Base-by-base conservation (phyloP, 2,888 invertebrate species). In the Helobdella robusta region DNA sequence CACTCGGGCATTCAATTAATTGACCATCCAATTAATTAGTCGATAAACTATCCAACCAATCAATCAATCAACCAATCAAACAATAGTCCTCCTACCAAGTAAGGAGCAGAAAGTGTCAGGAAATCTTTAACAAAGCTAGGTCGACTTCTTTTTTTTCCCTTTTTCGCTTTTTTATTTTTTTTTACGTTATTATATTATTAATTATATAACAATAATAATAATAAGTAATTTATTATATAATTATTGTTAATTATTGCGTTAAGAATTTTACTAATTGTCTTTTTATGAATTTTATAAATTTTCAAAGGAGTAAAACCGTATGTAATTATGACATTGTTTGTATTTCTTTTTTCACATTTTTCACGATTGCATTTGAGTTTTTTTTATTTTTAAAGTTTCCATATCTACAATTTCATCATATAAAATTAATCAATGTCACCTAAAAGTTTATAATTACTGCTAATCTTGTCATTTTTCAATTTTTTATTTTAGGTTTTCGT, bases 71-170 rank as follows among this genome's bases (percentile, higher is more conserved):
- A n/a, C n/a, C n/a, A n/a, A n/a, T n/a, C n/a, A n/a, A n/a, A n/a
- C n/a, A n/a, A n/a, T n/a, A 84, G 83, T 91, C 91, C 0, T 86
- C 88, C 1, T 88, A 89, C 75, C 82, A 85, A 1, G 85, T 85
- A 70, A 84, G 92, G 62, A 85, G 86, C 40, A 86, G 85, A 75
- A 84, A 90, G 1, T 91, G 91, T 73, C 84, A 84, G n/a, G 87
- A 90, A 71, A 89, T 93, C 64, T 84, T 91, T 68, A 83, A 84
- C 3, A 85, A 87, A 73, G 83, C 85, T 0, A 82, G 85, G 50
- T 77, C 69, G 73, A 75, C 59, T 30, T 23, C 23, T n/a, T 46
- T 5, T 23, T 11, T 15, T 20, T 20, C 44, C 35, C 1, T 30
- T 30, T 25, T 59, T 34, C 18, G 15, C 23, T 36, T 8, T 35